A percentile compares a stretch with the other conserved stretches of the same genome.
Conservation (phyloP, 2,888 invertebrate genomes). For the Brenthis daphne region DNA sequence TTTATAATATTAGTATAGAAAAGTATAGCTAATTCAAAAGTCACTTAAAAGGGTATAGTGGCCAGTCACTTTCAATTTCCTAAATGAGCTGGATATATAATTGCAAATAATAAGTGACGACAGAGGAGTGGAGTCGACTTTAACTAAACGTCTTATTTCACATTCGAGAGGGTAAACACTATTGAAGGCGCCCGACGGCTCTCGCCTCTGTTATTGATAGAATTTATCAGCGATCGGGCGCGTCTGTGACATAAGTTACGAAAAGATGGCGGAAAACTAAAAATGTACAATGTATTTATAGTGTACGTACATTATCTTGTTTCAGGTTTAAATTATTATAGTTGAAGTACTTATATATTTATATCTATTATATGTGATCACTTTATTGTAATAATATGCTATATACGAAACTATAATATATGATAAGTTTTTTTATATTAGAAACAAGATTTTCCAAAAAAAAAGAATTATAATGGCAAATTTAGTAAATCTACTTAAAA, state of each 20-base stretch:
- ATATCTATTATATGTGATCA: too few relatives aligned
- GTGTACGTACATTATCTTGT: neutral
- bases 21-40: too few relatives aligned
- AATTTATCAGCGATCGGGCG: conserved; percentile 77
- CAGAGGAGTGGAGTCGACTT: conserved; percentile 55
- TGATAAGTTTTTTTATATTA: too few relatives aligned
- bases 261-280: conserved; percentile 42
- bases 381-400: too few relatives aligned
- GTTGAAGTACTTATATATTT: too few relatives aligned
- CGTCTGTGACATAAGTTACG: conserved; percentile 35
- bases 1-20: too few relatives aligned
- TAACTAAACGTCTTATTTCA: conserved; percentile 61
- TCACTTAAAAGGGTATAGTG: neutral
- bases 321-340: neutral
- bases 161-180: conserved; percentile 69
- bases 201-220: conserved; percentile 76
- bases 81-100: conserved; percentile 6
- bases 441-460: too few relatives aligned
- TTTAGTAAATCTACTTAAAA: too few relatives aligned
- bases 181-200: conserved; percentile 72
- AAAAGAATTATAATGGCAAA: too few relatives aligned
- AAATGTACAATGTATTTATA: too few relatives aligned
- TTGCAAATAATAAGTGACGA: conserved; percentile 40
- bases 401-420: too few relatives aligned
- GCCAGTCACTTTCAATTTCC: neutral